phyloP scores from a whole-genome alignment of 1,140 invertebrate species.

The Lethrus apterus region DNA sequence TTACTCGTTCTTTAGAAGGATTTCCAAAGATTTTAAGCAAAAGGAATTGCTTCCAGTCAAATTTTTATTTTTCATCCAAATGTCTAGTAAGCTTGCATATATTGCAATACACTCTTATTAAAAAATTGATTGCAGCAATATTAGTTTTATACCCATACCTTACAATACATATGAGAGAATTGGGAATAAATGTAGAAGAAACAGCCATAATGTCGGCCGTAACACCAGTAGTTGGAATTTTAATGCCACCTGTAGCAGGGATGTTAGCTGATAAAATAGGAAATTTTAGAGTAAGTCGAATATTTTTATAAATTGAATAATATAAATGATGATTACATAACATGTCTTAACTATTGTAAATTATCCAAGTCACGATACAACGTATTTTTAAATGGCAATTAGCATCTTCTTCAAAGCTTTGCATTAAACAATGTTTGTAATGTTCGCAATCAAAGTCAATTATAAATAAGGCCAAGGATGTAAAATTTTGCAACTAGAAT shows the following conservation, averaged over 20 bases:
- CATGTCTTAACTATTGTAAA: too few relatives aligned
- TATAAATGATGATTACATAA: too few relatives aligned
- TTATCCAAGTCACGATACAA: too few relatives aligned
- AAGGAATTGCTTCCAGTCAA: slow-evolving; percentile 66
- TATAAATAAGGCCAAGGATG: too few relatives aligned
- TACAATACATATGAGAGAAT: slow-evolving; percentile 76
- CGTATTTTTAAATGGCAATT: too few relatives aligned
- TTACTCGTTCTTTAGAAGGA: slow-evolving; percentile 55
- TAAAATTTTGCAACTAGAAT: too few relatives aligned
- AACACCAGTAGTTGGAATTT: slow-evolving; percentile 66
- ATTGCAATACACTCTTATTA: slow-evolving; percentile 23
- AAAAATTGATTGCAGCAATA: slow-evolving; percentile 52
- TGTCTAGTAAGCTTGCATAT: slow-evolving; percentile 71
- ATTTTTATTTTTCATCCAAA: slow-evolving; percentile 68
- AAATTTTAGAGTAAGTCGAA: slow-evolving; percentile 62
- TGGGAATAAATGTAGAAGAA: slow-evolving; percentile 76
- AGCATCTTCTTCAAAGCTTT: too few relatives aligned
- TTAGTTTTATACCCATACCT: slow-evolving; percentile 76
- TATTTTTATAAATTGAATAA: too few relatives aligned
- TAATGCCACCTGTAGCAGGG: slow-evolving; percentile 72
- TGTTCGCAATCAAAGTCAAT: too few relatives aligned
- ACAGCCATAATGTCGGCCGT: slow-evolving; percentile 80
- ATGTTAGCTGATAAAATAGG: slow-evolving; percentile 71
- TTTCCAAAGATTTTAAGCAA: slow-evolving; percentile 61
- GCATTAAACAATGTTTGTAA: too few relatives aligned